These are phyloP conservation scores for Bacillus rossius DNA, from an alignment of 1,140 invertebrate species.

Conservation along the genomic window DNA sequence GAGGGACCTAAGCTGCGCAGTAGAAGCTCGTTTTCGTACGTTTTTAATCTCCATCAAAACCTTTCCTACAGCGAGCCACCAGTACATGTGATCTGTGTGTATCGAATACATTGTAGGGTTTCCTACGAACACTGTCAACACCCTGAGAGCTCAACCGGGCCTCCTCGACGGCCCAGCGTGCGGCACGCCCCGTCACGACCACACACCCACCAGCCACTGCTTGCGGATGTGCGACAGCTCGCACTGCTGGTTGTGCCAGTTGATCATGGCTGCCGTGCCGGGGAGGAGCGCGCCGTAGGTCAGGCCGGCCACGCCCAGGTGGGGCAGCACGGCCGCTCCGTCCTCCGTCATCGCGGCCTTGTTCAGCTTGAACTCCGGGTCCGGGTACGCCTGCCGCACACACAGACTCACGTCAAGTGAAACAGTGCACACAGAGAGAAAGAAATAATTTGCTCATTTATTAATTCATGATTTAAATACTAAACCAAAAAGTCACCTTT, in stretches of 20 bases:
- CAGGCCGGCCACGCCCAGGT: constrained; percentile 55
- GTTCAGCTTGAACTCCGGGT: constrained; percentile 84
- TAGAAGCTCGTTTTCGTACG: too few relatives aligned
- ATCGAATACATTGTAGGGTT: too few relatives aligned
- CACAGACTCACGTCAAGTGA: constrained; percentile 7
- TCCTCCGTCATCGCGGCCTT: constrained; percentile 71
- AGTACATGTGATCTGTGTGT: too few relatives aligned
- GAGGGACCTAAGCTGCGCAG: too few relatives aligned
- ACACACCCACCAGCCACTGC: constrained; percentile 71
- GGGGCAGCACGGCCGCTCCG: constrained; percentile 47
- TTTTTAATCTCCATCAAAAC: too few relatives aligned
- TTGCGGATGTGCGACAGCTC: constrained; percentile 56
- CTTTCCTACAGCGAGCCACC: too few relatives aligned
- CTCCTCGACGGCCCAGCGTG: too few relatives aligned
- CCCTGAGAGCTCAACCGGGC: too few relatives aligned
- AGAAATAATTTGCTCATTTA: neutral
- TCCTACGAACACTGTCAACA: too few relatives aligned
- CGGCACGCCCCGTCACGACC: too few relatives aligned
- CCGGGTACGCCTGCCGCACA: constrained; percentile 57
- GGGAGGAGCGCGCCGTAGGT: constrained; percentile 80
- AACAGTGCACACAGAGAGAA: neutral
- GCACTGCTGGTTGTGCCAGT: constrained; percentile 86
- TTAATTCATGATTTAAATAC: neutral
- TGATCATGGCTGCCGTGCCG: constrained; percentile 82
- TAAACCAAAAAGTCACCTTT: neutral